Conservation (phyloP, 2,797 vertebrate species). For the Aselliscus stoliczkanus region DNA sequence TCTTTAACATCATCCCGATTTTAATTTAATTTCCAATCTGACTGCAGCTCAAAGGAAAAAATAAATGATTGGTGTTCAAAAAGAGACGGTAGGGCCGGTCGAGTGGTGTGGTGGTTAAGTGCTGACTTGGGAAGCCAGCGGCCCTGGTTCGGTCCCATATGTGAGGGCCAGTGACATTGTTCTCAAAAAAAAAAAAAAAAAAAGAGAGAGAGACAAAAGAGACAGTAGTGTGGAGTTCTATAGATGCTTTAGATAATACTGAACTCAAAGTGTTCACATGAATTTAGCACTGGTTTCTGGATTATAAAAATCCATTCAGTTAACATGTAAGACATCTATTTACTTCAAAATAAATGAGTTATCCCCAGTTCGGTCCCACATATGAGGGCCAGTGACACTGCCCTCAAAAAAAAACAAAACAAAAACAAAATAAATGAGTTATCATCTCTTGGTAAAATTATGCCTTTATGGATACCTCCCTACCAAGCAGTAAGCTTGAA, state of each 20-base stretch:
- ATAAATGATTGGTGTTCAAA: not conserved
- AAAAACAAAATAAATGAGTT: conserved; percentile 9
- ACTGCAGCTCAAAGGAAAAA: not conserved
- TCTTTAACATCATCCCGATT: not conserved
- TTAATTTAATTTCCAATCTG: not conserved
- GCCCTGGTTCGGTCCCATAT: too few relatives aligned
- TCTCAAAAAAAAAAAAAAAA: too few relatives aligned
- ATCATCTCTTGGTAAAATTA: not conserved
- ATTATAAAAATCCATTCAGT: not conserved
- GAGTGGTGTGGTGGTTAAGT: too few relatives aligned
- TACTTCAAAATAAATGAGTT: not conserved
- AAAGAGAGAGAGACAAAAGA: too few relatives aligned
- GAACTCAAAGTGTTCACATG: not conserved
- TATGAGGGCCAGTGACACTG: too few relatives aligned
- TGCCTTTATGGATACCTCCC: not conserved
- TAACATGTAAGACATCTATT: not conserved
- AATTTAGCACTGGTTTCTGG: not conserved
- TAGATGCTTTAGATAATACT: not conserved
- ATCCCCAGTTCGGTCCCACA: too few relatives aligned
- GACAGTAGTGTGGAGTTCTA: not conserved
- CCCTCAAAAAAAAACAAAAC: too few relatives aligned
- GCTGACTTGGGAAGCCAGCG: too few relatives aligned
- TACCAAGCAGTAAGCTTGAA: not conserved
- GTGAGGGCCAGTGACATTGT: too few relatives aligned
- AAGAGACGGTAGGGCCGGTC: not conserved